Evolutionary conservation across 2,113 vertebrate genomes (phyloP).

Genomic region (Craseonycteris thonglongyai): DNA sequence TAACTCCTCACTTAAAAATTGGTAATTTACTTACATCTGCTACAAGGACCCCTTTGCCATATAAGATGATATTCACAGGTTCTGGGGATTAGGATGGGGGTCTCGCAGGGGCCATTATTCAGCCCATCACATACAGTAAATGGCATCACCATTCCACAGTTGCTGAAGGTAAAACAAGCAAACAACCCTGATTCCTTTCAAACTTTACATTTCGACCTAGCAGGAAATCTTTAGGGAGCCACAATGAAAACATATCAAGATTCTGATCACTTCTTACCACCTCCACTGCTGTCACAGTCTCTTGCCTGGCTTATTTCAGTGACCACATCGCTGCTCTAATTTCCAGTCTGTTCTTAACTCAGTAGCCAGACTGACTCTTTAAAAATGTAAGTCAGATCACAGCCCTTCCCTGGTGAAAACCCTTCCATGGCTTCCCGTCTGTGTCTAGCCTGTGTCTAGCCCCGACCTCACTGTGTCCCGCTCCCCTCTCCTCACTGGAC

Average conservation of each 20-base stretch:
- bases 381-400: neutral
- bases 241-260: neutral
- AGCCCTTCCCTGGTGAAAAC: neutral
- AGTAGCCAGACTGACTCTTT: neutral
- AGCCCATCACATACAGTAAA: neutral
- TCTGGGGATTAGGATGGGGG: neutral
- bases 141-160: neutral
- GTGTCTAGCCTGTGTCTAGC: neutral
- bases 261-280: neutral
- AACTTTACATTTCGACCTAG: neutral
- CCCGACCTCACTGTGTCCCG: rapidly evolving
- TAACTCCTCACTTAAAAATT: neutral
- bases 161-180: neutral
- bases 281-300: neutral
- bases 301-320: neutral
- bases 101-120: neutral
- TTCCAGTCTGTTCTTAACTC: neutral
- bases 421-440: neutral
- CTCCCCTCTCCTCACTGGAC: too few species aligned
- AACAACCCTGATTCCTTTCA: neutral
- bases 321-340: neutral
- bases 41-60: neutral
- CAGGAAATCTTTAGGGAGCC: neutral
- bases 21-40: neutral
- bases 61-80: neutral